phyloP scores from a whole-genome alignment of 2,888 invertebrate genomes.

The Agrenia bidenticulata region DNA sequence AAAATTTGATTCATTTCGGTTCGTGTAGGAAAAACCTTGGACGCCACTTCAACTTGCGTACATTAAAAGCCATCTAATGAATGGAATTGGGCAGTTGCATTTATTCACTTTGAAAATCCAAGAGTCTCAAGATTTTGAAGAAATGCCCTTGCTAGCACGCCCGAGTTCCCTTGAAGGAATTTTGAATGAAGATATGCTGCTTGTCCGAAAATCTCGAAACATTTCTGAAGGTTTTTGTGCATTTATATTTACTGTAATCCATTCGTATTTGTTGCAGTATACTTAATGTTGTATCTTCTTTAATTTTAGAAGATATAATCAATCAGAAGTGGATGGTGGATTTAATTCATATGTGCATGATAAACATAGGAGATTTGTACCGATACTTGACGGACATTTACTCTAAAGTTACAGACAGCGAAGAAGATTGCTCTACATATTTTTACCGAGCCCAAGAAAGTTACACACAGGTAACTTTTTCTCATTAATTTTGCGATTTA shows the following conservation, averaged over 20 bases:
- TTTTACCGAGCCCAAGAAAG: conserved; percentile 41
- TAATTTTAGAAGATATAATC: neutral
- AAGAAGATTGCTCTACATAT: conserved; percentile 22
- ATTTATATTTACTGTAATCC: too few species aligned
- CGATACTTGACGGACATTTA: conserved; percentile 48
- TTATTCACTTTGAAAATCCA: conserved; percentile 39
- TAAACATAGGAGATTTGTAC: conserved; percentile 49
- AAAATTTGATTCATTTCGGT: conserved; percentile 10
- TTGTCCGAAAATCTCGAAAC: conserved; percentile 9
- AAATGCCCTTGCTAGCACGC: neutral
- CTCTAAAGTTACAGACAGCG: conserved; percentile 21
- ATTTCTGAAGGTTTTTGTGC: conserved; percentile 4
- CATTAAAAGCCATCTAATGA: conserved; percentile 38
- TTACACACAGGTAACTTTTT: conserved; percentile 35
- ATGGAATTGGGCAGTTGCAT: conserved; percentile 44
- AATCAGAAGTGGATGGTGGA: conserved; percentile 34
- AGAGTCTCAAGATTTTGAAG: conserved; percentile 22
- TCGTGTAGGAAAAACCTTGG: conserved; percentile 42
- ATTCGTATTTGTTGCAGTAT: neutral
- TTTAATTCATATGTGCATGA: conserved; percentile 39
- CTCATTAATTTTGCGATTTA: too few species aligned
- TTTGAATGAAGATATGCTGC: conserved; percentile 12
- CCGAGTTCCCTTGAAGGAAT: conserved; percentile 14
- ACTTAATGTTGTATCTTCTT: neutral
- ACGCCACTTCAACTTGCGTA: conserved; percentile 33